These are phyloP conservation scores for Oceanodroma leucorhoa DNA, from an alignment of 2,797 vertebrate species.

Conservation along the genomic window DNA sequence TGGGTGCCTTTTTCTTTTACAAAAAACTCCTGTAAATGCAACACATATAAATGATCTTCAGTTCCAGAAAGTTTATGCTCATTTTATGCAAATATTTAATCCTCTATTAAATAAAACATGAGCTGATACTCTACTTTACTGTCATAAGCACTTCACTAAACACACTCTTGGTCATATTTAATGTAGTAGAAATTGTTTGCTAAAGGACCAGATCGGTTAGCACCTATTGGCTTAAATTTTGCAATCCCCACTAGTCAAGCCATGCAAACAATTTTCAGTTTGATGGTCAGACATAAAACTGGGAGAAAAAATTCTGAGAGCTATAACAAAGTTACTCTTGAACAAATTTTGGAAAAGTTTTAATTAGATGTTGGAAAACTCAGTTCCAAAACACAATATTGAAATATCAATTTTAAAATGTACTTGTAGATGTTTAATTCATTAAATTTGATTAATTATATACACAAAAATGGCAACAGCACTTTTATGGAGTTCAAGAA, in stretches of 20 bases:
- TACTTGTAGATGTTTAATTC: neutral
- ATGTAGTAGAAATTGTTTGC: neutral
- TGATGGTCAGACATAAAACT: neutral
- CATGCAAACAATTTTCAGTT: neutral
- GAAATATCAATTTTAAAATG: neutral
- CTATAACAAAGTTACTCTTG: neutral
- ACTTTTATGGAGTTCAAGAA: neutral
- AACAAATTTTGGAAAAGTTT: neutral
- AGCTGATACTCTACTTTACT: neutral
- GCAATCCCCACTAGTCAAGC: neutral
- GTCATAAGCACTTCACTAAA: neutral
- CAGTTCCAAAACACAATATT: neutral
- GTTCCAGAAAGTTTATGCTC: neutral
- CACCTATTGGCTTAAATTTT: neutral
- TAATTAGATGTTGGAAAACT: neutral
- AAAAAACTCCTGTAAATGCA: neutral
- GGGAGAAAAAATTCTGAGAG: neutral
- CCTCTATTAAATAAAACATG: slow-evolving; percentile 8
- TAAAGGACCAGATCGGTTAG: neutral
- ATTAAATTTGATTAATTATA: neutral
- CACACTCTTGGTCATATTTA: neutral
- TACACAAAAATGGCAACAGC: neutral
- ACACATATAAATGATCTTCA: neutral
- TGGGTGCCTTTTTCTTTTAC: neutral
- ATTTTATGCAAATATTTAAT: slow-evolving; percentile 15